Percentiles rank a stretch among this genome's conserved stretches.
Conservation (phyloP, 2,797 vertebrate species). For the Dendrocincla tyrannina region DNA sequence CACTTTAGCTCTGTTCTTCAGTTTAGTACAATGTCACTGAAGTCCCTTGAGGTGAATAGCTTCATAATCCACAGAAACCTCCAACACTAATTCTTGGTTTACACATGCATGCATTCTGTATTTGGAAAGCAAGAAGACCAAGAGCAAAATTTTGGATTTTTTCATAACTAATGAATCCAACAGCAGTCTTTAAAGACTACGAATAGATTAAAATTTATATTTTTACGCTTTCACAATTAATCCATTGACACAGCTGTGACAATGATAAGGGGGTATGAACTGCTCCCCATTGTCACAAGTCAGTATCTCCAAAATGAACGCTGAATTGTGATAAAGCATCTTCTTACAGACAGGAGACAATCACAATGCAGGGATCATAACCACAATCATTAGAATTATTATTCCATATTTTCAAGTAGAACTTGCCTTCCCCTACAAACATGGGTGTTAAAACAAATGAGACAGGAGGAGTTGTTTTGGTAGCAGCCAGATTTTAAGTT, state of each 20-base stretch:
- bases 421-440: neutral
- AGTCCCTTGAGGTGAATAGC: constrained; percentile 14
- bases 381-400: neutral
- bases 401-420: neutral
- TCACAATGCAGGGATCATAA: neutral
- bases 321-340: neutral
- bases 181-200: neutral
- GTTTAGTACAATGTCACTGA: constrained; percentile 27
- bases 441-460: neutral
- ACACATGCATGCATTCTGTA: neutral
- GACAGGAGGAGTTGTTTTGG: neutral
- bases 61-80: constrained; percentile 33
- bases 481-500: neutral
- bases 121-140: neutral
- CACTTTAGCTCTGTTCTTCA: constrained; percentile 13
- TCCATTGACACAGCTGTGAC: accelerated
- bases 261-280: neutral
- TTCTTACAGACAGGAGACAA: neutral
- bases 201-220: neutral
- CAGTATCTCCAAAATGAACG: neutral
- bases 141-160: neutral
- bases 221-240: neutral
- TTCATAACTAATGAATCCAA: neutral
- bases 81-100: neutral
- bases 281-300: neutral